Conservation (phyloP, 2,888 invertebrate genomes). For the Adineta ricciae region DNA sequence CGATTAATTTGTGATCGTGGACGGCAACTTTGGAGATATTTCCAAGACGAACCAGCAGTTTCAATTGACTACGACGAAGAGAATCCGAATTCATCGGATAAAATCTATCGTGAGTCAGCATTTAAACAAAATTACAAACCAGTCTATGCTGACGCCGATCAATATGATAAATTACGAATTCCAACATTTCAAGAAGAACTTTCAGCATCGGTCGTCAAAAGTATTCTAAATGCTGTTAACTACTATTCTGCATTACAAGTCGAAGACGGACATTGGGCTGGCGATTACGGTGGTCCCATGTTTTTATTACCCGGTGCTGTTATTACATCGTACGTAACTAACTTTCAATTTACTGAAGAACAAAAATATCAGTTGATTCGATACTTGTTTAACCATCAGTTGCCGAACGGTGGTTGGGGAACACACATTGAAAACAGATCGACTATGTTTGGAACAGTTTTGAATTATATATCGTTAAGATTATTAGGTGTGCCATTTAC, state of each 20-base stretch:
- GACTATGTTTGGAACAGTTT: constrained; percentile 42
- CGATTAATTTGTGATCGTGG: constrained; percentile 22
- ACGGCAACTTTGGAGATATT: constrained; percentile 3
- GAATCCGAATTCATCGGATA: background rate
- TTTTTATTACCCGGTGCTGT: constrained; percentile 43
- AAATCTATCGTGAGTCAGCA: background rate
- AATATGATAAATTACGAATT: constrained; percentile 8
- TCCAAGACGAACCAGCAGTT: background rate
- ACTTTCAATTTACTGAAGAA: constrained; percentile 38
- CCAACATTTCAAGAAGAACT: background rate
- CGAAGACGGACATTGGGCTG: constrained; percentile 45
- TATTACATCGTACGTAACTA: constrained; percentile 42
- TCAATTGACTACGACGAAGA: background rate
- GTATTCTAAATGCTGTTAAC: constrained; percentile 38
- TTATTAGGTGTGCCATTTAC: constrained; percentile 40
- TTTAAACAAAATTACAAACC: background rate
- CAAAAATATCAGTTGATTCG: constrained; percentile 42
- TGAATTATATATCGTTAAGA: constrained; percentile 42
- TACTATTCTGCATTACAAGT: constrained; percentile 42
- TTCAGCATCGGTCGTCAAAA: background rate
- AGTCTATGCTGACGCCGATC: background rate
- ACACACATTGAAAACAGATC: constrained; percentile 43
- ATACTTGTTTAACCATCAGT: constrained; percentile 43
- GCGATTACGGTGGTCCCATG: constrained; percentile 45
- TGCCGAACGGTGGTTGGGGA: constrained; percentile 44